Evolutionary conservation across 2,888 invertebrate species (phyloP), one percentile per base, ranked within the genome.

Genomic region (Temnothorax rugatulus): DNA sequence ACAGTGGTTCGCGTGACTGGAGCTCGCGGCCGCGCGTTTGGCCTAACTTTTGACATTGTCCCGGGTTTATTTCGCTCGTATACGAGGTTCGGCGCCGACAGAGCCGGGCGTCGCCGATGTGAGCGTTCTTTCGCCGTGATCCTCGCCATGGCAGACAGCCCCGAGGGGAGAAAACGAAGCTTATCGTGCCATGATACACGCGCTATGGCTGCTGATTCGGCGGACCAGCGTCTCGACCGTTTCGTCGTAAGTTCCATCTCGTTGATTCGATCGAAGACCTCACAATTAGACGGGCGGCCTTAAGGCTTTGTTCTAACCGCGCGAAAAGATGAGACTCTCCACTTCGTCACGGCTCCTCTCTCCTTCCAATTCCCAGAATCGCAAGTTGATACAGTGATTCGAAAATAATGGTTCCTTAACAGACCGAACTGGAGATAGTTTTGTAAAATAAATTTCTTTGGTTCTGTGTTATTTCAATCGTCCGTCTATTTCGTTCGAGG

Each of bases 1-100:
- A 59, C 74, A 85, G 87, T 84, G 77, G 13, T 84, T 85, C 84
- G 87, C 87, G 90, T 87, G 90, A 87, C 76, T 86, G 82, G 54
- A 77, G 82, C 63, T 87, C 52, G 79, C 84, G 69, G 82, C 82
- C 75, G 71, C 64, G 34, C 64, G 34, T 34, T 59, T 47, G 3
- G 41, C 38, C 21, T 59, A 59, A 81, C 34, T 81, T 81, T 59
- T 50, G 57, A 25, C 79, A 59, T 79, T 71, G 47, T 79, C 57
- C 44, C 59, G 57, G 47, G 8, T 44, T 59, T n/a, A n/a, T 71
- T 59, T 38, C 38, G 21, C 57, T 69, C 69, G 18, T 41, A 7
- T 25, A n/a, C 38, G 41, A 21, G 63, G 13, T 44, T 44, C n/a
- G 34, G 34, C 69, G 77, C 29, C 41, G 54, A 76, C 52, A 29